Conservation (phyloP, 2,113 vertebrate species). For the Heliornis fulica region DNA sequence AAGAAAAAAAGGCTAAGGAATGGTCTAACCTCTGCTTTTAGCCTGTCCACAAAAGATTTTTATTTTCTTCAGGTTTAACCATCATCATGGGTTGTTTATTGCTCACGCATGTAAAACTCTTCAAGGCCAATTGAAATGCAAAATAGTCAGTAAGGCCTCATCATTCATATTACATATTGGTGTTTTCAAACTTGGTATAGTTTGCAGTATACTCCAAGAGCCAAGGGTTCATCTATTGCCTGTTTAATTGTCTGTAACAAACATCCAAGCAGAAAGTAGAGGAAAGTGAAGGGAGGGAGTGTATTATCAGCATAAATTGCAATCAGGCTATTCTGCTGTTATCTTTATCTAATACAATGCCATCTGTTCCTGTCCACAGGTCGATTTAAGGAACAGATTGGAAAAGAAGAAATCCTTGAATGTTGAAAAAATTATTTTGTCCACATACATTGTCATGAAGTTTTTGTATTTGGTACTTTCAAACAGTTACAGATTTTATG, state of each 20-base stretch:
- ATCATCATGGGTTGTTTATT: constrained; percentile 32
- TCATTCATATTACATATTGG: constrained; percentile 44
- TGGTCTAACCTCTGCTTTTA: constrained; percentile 7
- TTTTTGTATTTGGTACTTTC: not conserved
- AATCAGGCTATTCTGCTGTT: not conserved
- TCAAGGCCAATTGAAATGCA: constrained; percentile 65
- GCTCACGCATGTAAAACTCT: constrained; percentile 25
- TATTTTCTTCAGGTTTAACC: constrained; percentile 25
- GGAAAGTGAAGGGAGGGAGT: not conserved
- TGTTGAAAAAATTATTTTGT: not conserved
- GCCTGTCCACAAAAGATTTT: not conserved
- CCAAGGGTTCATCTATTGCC: constrained; percentile 66
- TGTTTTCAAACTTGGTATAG: constrained; percentile 51
- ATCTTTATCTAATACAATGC: not conserved
- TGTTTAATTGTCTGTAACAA: constrained; percentile 70
- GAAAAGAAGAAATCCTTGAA: not conserved
- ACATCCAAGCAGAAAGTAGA: constrained; percentile 14
- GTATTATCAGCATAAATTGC: not conserved
- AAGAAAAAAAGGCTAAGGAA: not conserved
- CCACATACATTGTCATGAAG: not conserved
- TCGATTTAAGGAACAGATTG: not conserved
- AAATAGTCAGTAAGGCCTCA: constrained; percentile 32
- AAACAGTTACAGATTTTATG: not conserved
- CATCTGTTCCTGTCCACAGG: not conserved
- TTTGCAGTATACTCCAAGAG: constrained; percentile 62